Evolutionary conservation across 1,140 invertebrate species (phyloP), one percentile per base, ranked within the genome.

Genomic region (Piezodorus guildinii): DNA sequence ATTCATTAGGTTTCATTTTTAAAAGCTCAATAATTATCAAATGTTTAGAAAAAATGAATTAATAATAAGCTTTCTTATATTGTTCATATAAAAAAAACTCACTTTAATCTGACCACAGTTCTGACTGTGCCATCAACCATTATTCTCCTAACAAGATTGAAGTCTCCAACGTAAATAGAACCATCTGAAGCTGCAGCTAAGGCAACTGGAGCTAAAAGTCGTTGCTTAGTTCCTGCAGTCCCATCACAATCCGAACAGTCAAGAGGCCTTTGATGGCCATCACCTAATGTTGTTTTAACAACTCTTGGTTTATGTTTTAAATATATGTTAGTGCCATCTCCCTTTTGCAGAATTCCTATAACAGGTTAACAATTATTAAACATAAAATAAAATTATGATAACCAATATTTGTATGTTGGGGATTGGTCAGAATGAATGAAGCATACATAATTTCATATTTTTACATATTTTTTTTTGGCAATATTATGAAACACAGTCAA

Each of bases 271-370:
- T 94, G 90, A 67, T 90, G 85, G 0, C 94, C 93, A 75, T 92
- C 92, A 10, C 94, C 94, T 83, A 97, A 88, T 1, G 90, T 85
- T n/a, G 91, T 94, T 16, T 90, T 77, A 54, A 96, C 88, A 2
- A 94, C 87, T 62, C 91, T 80, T 0, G 94, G 93, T 72, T 93
- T 91, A 72, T 97, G 91, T 71, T 94, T 94, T 69, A 98, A 73
- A 73, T 96, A 97, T 65, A 96, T 93, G 71, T 95, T 97, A 0
- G 91, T 90, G 21, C 96, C 96, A 74, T 98, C 95, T 27, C 96
- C 96, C 73, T 96, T 96, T 75, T 98, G 94, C 1, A 98, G 79
- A 67, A 98, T 96, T 25, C 91, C 86, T 87, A 73, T 16, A 75
- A 70, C 4, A 66, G 19, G 52, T 34, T 14, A 6, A 39, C 12